Base-by-base conservation (phyloP, 2,888 invertebrate species). In the Neoaliturus tenellus region DNA sequence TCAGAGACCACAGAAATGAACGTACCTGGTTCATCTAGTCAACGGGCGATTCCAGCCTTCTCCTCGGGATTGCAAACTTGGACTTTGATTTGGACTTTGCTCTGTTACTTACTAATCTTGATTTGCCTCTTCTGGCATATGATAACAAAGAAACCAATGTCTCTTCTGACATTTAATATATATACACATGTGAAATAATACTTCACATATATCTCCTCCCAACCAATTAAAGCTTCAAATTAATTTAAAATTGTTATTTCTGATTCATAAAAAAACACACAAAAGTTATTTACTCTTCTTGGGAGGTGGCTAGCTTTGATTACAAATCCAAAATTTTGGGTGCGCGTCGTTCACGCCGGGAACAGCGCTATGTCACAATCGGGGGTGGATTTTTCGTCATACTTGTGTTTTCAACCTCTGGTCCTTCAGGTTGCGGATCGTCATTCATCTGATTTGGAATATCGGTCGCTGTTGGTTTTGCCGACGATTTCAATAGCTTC, bases 251-350 rank as follows among this genome's bases (percentile, higher is more conserved):
- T 44, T 8, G n/a, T n/a, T n/a, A n/a, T 10, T 35, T 35, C 35
- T 35, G 17, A 44, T 44, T n/a, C n/a, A n/a, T n/a, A 2, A 44
- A 14, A 44, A 44, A 14, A 14, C 2, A 14, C 12, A 35, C 44
- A 44, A 55, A 55, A 55, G 1, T 23, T 23, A 55, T 23, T 23
- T 8, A 23, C 5, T 8, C 23, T 14, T 25, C 23, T 55, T 55
- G 20, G 20, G 55, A 55, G 55, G 20, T 20, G 23, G n/a, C 41
- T 39, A 8, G 41, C 3, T 20, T 41, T 10, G 20, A 41, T 73
- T 73, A 41, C 73, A 73, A 73, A 3, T 73, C 41, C 41, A 73
- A 39, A 8, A 10, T 73, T 28, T 39, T 35, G 23, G 73, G 73
- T 41, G 10, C 5, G n/a, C 41, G 73, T n/a, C 41, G 73, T 23